phyloP scores from a whole-genome alignment of 2,888 invertebrate genomes.

The Priocnemis perturbator region DNA sequence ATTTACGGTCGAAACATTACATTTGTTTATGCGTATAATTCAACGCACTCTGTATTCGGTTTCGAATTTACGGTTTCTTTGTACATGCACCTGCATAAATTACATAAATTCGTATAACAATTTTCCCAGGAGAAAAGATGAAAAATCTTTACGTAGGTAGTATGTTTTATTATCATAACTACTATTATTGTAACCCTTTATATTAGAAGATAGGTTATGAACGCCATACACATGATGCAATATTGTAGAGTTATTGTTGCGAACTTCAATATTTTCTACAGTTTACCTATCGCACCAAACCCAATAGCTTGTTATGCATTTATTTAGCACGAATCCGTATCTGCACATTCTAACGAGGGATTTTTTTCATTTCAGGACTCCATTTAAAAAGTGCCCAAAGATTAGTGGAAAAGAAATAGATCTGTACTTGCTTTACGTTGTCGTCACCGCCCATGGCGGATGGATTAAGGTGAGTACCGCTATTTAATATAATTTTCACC shows the following conservation, averaged over 20 bases:
- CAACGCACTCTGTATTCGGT: too few species aligned
- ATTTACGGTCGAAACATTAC: background rate
- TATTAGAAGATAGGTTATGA: too few species aligned
- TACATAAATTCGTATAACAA: background rate
- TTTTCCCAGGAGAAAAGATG: background rate
- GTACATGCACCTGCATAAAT: too few species aligned
- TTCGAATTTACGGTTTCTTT: too few species aligned
- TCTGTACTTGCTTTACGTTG: slow-evolving; percentile 91
- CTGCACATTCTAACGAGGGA: background rate
- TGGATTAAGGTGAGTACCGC: slow-evolving; percentile 89
- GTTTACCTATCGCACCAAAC: background rate
- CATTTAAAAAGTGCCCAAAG: slow-evolving; percentile 81
- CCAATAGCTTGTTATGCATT: background rate
- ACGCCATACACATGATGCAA: too few species aligned
- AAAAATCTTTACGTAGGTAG: background rate
- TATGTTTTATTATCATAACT: background rate
- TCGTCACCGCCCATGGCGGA: slow-evolving; percentile 95
- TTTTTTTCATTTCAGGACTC: slow-evolving; percentile 76
- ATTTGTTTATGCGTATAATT: background rate
- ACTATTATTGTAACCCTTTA: too few species aligned
- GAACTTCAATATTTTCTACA: background rate
- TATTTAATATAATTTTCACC: background rate
- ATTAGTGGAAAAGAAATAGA: slow-evolving; percentile 95
- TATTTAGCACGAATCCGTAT: background rate
- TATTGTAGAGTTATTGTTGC: too few species aligned